Evolutionary conservation across 1,140 invertebrate genomes (phyloP).

Genomic region (Campoletis sonorensis): DNA sequence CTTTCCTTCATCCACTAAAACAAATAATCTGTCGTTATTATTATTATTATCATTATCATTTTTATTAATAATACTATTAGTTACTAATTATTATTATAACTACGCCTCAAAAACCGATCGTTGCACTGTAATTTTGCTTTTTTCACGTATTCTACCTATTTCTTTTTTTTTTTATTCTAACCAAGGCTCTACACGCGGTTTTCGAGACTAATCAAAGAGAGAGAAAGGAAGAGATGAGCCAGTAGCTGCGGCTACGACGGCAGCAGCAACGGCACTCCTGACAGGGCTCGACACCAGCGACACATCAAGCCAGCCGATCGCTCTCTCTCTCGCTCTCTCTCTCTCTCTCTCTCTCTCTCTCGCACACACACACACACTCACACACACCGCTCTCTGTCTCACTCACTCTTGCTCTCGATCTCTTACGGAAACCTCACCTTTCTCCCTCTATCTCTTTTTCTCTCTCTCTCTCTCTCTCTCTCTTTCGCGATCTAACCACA

Average conservation of each 20-base stretch:
- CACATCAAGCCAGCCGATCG: slow-evolving; percentile 61
- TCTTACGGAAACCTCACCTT: too few relatives aligned
- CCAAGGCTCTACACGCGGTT: slow-evolving; percentile 30
- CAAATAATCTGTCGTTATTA: slow-evolving; percentile 9
- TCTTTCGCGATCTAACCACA: too few relatives aligned
- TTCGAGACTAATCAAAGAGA: background rate
- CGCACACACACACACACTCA: too few relatives aligned
- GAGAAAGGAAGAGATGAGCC: background rate
- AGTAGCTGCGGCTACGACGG: slow-evolving; percentile 53
- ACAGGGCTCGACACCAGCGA: slow-evolving; percentile 63
- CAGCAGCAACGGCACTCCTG: slow-evolving; percentile 59
- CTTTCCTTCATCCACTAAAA: slow-evolving; percentile 21
- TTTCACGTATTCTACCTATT: slow-evolving; percentile 2
- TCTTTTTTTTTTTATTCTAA: slow-evolving; percentile 19
- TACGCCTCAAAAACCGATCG: background rate
- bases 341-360: too few relatives aligned
- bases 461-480: too few relatives aligned
- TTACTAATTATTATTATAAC: background rate
- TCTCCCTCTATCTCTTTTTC: too few relatives aligned
- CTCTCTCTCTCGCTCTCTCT: slow-evolving; percentile 25
- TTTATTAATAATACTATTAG: background rate
- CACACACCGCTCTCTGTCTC: too few relatives aligned
- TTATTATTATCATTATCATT: slow-evolving; percentile 1
- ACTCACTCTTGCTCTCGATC: too few relatives aligned
- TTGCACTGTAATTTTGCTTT: slow-evolving; percentile 1